A percentile compares a stretch with the other conserved stretches of the same genome.
These are phyloP conservation scores for Pyxicephalus adspersus DNA, from an alignment of 2,113 vertebrate genomes.

Conservation along the genomic window DNA sequence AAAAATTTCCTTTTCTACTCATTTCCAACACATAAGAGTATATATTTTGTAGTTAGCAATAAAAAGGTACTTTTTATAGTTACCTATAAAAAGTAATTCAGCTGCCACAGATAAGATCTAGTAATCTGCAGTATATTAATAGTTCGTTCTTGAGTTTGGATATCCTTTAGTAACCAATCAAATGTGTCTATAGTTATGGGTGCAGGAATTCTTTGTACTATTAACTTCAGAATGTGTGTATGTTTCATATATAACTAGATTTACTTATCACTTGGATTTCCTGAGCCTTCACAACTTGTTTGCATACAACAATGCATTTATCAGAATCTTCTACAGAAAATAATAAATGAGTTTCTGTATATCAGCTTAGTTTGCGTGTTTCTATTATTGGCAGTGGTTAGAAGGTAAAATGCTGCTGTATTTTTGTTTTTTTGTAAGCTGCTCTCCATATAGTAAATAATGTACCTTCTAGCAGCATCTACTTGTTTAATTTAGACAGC, in stretches of 20 bases:
- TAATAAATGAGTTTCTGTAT: constrained; percentile 73
- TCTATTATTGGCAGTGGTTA: constrained; percentile 65
- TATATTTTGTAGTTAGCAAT: no score
- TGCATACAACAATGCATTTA: constrained; percentile 4
- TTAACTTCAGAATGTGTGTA: neutral
- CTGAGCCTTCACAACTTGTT: neutral
- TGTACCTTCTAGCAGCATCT: constrained; percentile 72
- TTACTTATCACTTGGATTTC: neutral
- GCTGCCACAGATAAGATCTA: no score
- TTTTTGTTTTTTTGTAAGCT: constrained; percentile 65
- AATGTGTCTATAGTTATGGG: no score
- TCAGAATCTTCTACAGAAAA: neutral
- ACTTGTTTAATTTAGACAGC: constrained; percentile 78
- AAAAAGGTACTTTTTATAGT: no score
- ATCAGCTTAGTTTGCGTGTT: constrained; percentile 62
- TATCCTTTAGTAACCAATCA: no score
- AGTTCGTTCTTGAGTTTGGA: no score
- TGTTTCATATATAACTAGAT: neutral
- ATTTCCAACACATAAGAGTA: no score
- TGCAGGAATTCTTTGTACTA: no score
- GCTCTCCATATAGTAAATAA: constrained; percentile 74
- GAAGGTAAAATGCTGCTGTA: constrained; percentile 8
- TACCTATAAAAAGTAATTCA: no score
- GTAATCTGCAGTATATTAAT: no score
- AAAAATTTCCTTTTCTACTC: no score